Evolutionary conservation across 2,888 invertebrate species (phyloP), one percentile per base, ranked within the genome.

Genomic region (Alcis repandata): DNA sequence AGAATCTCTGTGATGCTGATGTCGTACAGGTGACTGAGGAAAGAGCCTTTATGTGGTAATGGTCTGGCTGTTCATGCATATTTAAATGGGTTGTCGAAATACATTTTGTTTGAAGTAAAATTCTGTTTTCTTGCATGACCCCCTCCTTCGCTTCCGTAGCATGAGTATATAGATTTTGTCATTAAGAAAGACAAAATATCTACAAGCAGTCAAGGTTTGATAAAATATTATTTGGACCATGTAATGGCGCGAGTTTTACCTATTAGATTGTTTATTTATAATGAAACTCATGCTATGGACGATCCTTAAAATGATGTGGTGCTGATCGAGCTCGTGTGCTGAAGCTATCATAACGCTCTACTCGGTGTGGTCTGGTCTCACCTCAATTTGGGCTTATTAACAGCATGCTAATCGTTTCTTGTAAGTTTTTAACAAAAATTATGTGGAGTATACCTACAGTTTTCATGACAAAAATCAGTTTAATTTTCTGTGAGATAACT

Each of bases 71-170:
- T 85, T 87, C 75, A 79, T 86, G 86, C 87, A 83, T 90, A 85
- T 69, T 40, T 91, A 87, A 91, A 82, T 86, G 88, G 87, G 84
- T 78, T 91, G 86, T 88, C 75, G 88, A 92, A 92, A 92, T 92
- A 92, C 84, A 91, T 84, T 87, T 87, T 82, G 83, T 86, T 86
- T 81, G 73, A 88, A 89, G 78, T 79, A 84, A 86, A 84, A 87
- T 83, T 85, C 89, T 92, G 90, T 92, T 93, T 92, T 92, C 90
- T 93, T 93, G 93, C 93, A 93, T 92, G 79, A 68, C 74, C 82
- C 40, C 88, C 87, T 82, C 83, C 86, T 75, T 77, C 63, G 79
- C 79, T 75, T 78, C 79, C 80, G 82, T 83, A 76, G 85, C 87
- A 88, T 84, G 89, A 85, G 82, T 74, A 58, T 41, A 17, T 13